Evolutionary conservation across 1,140 invertebrate species (phyloP).

Genomic region (Delia radicum): DNA sequence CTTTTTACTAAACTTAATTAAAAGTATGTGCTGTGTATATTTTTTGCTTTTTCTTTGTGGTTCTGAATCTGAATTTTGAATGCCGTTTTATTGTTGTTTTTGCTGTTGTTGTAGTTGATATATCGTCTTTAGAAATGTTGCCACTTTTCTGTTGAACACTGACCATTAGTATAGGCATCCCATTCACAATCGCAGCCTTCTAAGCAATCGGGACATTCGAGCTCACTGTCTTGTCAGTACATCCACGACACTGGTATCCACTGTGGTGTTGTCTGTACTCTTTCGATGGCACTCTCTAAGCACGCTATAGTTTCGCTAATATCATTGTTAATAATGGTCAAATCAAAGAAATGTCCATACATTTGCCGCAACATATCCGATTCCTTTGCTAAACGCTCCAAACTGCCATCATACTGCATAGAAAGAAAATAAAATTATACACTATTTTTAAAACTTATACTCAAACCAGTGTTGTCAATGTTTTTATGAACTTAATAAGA

Average conservation of each 20-base stretch:
- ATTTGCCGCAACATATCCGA: conserved; percentile 93
- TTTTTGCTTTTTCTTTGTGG: conserved; percentile 1
- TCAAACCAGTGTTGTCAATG: too few relatives aligned
- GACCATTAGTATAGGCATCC: conserved; percentile 50
- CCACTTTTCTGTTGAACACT: conserved; percentile 35
- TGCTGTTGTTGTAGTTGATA: not conserved
- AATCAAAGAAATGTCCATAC: conserved; percentile 97
- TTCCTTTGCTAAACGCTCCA: conserved; percentile 93
- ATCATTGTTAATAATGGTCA: conserved; percentile 98
- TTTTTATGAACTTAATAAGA: too few relatives aligned
- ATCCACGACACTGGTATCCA: conserved; percentile 96
- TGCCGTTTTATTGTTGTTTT: too few relatives aligned
- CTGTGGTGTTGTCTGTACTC: conserved; percentile 86
- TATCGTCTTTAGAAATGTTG: not conserved
- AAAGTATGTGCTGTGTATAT: conserved; percentile 13
- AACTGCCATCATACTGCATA: conserved; percentile 89
- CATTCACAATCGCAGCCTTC: conserved; percentile 56
- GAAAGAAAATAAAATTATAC: conserved; percentile 24
- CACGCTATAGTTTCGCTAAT: conserved; percentile 96
- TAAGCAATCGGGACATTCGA: conserved; percentile 54
- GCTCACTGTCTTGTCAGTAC: conserved; percentile 74
- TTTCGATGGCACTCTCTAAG: conserved; percentile 86
- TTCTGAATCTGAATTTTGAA: too few relatives aligned
- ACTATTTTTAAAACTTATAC: too few relatives aligned
- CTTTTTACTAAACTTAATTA: conserved; percentile 9